A percentile compares a stretch with the other conserved stretches of the same genome.
These are phyloP conservation scores for Arrhamphus sclerolepis DNA, from an alignment of 2,797 vertebrate genomes.

Conservation along the genomic window DNA sequence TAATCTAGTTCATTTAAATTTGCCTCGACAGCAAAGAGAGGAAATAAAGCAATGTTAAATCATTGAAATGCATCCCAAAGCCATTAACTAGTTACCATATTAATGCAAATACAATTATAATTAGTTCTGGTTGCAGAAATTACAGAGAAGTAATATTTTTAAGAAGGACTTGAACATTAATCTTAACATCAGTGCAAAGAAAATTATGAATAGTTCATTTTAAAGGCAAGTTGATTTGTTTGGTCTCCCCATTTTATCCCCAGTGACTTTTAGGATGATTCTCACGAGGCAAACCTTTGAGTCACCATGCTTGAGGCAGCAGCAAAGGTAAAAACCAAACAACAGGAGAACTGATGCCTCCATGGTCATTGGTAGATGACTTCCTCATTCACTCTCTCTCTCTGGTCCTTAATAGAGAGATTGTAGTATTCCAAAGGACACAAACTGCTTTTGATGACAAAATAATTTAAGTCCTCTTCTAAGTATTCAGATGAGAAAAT, in stretches of 20 bases:
- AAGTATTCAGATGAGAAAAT: constrained; percentile 20
- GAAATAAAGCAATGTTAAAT: constrained; percentile 17
- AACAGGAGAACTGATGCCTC: constrained; percentile 72
- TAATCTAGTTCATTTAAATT: constrained; percentile 6
- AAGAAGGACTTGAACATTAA: constrained; percentile 1
- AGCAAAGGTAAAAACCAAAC: constrained; percentile 71
- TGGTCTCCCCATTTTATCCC: constrained; percentile 30
- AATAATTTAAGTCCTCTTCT: constrained; percentile 4
- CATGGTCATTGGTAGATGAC: constrained; percentile 21
- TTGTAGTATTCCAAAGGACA: constrained; percentile 4
- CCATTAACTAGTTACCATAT: constrained; percentile 19
- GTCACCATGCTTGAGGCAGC: constrained; percentile 67
- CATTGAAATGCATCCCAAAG: constrained; percentile 22
- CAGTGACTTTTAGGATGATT: constrained; percentile 51
- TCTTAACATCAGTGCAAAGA: not conserved
- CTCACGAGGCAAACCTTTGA: constrained; percentile 78
- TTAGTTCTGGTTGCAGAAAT: constrained; percentile 21
- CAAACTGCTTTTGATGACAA: not conserved
- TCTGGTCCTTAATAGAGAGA: constrained; percentile 15
- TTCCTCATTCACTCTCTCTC: not conserved
- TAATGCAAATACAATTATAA: constrained; percentile 7
- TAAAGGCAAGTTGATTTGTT: constrained; percentile 29
- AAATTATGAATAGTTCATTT: not conserved
- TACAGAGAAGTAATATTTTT: not conserved
- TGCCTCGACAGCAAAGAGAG: not conserved